Evolutionary conservation across 1,140 invertebrate species (phyloP).

Genomic region (Drosophila ambigua): DNA sequence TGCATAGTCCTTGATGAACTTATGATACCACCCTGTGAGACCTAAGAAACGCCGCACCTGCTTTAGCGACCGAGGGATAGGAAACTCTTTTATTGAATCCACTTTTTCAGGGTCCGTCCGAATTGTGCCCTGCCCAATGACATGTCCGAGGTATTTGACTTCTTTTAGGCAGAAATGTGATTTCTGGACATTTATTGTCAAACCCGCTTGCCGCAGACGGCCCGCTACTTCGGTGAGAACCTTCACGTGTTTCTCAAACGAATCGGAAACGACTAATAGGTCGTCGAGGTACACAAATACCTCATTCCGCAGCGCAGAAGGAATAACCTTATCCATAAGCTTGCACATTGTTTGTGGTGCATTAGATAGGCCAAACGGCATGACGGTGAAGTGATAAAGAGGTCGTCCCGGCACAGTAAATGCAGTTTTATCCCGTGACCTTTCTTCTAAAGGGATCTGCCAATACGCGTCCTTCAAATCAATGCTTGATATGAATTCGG

Average conservation of each 20-base stretch:
- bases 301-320: background rate
- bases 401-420: conserved; percentile 10
- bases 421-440: conserved; percentile 7
- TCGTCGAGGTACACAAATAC: conserved; percentile 14
- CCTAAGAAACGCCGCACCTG: conserved; percentile 10
- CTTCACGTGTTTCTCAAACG: background rate
- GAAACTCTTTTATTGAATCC: background rate
- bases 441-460: background rate
- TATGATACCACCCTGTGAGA: conserved; percentile 1
- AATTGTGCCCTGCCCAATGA: background rate
- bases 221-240: background rate
- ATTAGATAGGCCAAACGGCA: conserved; percentile 16
- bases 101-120: conserved; percentile 3
- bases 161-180: conserved; percentile 2
- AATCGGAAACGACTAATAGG: conserved; percentile 1
- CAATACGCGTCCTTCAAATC: conserved; percentile 11
- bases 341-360: conserved; percentile 15
- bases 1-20: conserved; percentile 7
- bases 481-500: conserved; percentile 11
- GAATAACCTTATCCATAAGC: conserved; percentile 18
- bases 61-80: background rate
- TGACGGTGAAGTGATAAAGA: conserved; percentile 17
- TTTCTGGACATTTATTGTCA: conserved; percentile 21
- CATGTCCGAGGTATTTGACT: conserved; percentile 10
- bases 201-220: background rate